A percentile compares a stretch with the other conserved stretches of the same genome.
Conservation (phyloP, 2,797 vertebrate genomes). For the Percopsis omiscomaycus region DNA sequence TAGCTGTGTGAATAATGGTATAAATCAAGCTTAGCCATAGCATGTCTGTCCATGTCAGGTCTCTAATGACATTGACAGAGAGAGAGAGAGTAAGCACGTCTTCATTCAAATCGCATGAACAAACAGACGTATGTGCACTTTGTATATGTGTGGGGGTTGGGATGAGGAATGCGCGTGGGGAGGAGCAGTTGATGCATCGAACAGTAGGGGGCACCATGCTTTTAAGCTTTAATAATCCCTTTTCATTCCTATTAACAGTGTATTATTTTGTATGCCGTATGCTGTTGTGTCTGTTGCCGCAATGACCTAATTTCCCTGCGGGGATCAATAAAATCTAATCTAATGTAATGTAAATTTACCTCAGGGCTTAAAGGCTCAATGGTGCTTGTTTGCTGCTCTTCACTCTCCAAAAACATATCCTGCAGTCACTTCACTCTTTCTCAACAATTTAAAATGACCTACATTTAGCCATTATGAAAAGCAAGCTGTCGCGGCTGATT, state of each 20-base stretch:
- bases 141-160: slow-evolving; percentile 41
- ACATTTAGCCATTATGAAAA: slow-evolving; percentile 60
- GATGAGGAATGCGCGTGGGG: background rate
- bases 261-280: too few relatives aligned
- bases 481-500: slow-evolving; percentile 61
- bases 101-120: too few relatives aligned
- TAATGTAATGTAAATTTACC: too few relatives aligned
- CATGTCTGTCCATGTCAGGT: too few relatives aligned
- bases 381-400: slow-evolving; percentile 34
- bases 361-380: slow-evolving; percentile 49
- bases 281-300: too few relatives aligned
- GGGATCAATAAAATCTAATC: too few relatives aligned
- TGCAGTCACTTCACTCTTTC: slow-evolving; percentile 53
- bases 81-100: too few relatives aligned
- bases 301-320: too few relatives aligned
- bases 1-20: too few relatives aligned
- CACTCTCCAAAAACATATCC: slow-evolving; percentile 41
- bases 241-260: too few relatives aligned
- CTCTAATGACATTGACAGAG: too few relatives aligned
- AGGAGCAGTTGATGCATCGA: slow-evolving; percentile 3
- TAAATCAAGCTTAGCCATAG: too few relatives aligned
- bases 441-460: slow-evolving; percentile 42
- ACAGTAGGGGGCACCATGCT: slow-evolving; percentile 47
- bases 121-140: background rate
- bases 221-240: slow-evolving; percentile 21